phyloP scores from a whole-genome alignment of 2,113 vertebrate genomes.

The Arizona elegans region DNA sequence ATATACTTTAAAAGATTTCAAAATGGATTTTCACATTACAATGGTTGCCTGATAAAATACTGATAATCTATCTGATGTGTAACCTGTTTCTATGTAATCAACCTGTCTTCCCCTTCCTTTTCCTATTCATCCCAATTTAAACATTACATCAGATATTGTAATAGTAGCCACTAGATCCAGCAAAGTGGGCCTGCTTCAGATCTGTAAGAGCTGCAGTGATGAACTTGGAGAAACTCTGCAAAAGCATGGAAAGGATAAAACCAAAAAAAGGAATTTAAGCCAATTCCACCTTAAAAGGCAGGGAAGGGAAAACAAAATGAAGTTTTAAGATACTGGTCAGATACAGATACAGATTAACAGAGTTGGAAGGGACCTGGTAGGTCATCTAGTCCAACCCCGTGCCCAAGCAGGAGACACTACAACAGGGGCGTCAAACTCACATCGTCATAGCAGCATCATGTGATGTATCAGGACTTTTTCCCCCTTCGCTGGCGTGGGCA shows the following conservation, averaged over 20 bases:
- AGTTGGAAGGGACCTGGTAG: no score
- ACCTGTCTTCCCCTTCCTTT: not conserved
- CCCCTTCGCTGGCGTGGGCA: no score
- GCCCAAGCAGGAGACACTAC: no score
- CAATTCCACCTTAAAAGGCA: not conserved
- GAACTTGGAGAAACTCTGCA: not conserved
- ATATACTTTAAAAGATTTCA: not conserved
- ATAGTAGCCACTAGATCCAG: not conserved
- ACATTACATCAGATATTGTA: not conserved
- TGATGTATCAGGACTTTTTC: no score
- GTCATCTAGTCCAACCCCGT: no score
- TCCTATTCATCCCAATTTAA: not conserved
- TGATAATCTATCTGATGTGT: not conserved
- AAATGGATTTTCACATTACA: not conserved
- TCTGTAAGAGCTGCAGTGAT: not conserved
- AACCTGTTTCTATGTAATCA: not conserved
- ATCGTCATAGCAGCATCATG: no score
- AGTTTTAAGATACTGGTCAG: not conserved
- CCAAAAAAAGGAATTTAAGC: not conserved
- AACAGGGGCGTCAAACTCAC: no score
- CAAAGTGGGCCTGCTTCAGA: not conserved
- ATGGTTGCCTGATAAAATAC: not conserved
- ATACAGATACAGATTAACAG: no score
- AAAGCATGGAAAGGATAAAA: not conserved
- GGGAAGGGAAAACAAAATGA: not conserved